phyloP scores from a whole-genome alignment of 1,140 invertebrate genomes.

The Drosophila saltans region DNA sequence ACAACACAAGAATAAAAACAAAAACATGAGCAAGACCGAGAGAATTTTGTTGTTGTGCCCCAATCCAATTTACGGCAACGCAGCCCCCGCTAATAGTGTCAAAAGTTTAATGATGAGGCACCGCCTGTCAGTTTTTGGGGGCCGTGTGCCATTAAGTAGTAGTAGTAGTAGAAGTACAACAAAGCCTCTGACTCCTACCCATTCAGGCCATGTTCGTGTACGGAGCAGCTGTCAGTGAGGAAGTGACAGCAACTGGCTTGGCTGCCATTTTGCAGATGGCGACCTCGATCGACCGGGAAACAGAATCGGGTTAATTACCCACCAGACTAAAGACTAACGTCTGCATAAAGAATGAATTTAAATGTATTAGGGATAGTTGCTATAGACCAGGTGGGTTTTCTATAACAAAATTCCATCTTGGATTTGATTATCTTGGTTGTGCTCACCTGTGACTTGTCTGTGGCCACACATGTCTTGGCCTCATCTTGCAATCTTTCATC shows the following conservation, averaged over 20 bases:
- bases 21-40: neutral
- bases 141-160: conserved; percentile 67
- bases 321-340: neutral
- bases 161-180: neutral
- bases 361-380: neutral
- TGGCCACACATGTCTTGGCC: conserved; percentile 36
- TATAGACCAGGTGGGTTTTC: neutral
- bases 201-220: conserved; percentile 50
- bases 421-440: conserved; percentile 9
- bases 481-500: conserved; percentile 42
- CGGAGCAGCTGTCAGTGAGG: conserved; percentile 63
- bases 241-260: conserved; percentile 55
- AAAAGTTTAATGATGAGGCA: conserved; percentile 77
- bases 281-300: neutral
- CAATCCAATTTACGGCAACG: conserved; percentile 14
- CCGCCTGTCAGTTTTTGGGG: conserved; percentile 67
- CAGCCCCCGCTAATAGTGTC: conserved; percentile 69
- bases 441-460: conserved; percentile 23
- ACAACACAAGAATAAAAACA: conserved; percentile 32
- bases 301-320: conserved; percentile 16
- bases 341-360: neutral
- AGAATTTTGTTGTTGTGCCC: neutral
- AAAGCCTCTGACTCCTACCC: neutral
- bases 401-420: neutral
- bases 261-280: conserved; percentile 62